Base-by-base conservation (phyloP, 2,113 vertebrate genomes). In the Caretta caretta region DNA sequence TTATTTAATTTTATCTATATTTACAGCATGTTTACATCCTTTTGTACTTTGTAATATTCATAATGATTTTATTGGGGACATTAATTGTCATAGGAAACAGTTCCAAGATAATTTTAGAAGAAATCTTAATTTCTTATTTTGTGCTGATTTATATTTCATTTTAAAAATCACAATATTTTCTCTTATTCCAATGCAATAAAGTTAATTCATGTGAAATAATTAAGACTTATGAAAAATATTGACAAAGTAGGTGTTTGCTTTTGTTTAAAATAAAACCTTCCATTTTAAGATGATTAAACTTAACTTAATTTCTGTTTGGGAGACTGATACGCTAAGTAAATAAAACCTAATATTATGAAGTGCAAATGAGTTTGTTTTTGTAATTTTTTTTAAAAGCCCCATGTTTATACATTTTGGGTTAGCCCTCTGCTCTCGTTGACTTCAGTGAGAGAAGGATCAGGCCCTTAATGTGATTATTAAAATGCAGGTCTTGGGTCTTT, bases 391-490 rank as follows among this genome's bases (percentile, higher is more conserved):
- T 29, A 89, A 76, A 76, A 31, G 25, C 7, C 42, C 42, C 13
- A 4, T 42, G 2, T 31, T 85, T 87, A 3, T 59, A 38, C 75
- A 22, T 84, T 49, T 62, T 65, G 13, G 50, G 49, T 6, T 2
- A 1, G 48, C 62, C 62, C 14, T 2, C 46, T 50, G 53, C 31
- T 84, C 49, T 10, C 42, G 7, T 8, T n/a, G 5, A 13, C 12
- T 59, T 35, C 38, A 48, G 72, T 50, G 87, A 42, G 53, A 31
- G 48, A 80, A 48, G 49, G 17, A 75, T 12, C 1, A 0, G 56
- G 72, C n/a, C 51, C 46, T 84, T 69, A 80, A 88, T 59, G 25
- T 89, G 85, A 57, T 46, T 35, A 12, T 85, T 27, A 92, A 96
- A 92, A 80, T 85, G 87, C 49, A 96, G 82, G 56, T 87, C 85